phyloP scores from a whole-genome alignment of 1,140 invertebrate genomes.

The Bradynema listronoti region DNA sequence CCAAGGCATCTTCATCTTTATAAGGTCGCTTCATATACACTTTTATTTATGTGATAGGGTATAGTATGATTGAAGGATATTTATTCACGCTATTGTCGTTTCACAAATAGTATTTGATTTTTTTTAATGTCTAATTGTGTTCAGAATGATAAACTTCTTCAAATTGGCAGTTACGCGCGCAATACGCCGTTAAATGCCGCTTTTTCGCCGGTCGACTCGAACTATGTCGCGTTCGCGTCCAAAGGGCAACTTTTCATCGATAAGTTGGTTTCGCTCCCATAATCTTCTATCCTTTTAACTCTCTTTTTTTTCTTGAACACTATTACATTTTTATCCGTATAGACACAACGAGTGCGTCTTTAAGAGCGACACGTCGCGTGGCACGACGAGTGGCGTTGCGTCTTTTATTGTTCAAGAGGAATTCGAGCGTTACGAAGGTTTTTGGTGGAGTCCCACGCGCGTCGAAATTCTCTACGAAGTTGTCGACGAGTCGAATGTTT shows the following conservation, averaged over 20 bases:
- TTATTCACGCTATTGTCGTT: neutral
- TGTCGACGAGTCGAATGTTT: slow-evolving; percentile 34
- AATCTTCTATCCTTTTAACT: neutral
- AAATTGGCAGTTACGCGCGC: slow-evolving; percentile 28
- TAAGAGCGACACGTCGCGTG: slow-evolving; percentile 16
- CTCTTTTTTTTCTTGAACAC: neutral
- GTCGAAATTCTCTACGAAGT: slow-evolving; percentile 36
- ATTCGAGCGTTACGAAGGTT: slow-evolving; percentile 40
- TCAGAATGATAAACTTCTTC: slow-evolving; percentile 26
- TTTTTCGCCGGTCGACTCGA: slow-evolving; percentile 31
- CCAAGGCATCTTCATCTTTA: neutral
- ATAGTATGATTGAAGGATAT: neutral
- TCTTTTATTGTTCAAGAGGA: slow-evolving; percentile 44
- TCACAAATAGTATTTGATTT: neutral
- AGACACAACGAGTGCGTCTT: slow-evolving; percentile 27
- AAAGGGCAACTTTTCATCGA: slow-evolving; percentile 38
- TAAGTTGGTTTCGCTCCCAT: slow-evolving; percentile 15
- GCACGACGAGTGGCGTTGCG: slow-evolving; percentile 35
- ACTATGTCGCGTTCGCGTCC: slow-evolving; percentile 38
- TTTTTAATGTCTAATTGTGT: slow-evolving; percentile 20
- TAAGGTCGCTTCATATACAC: slow-evolving; percentile 7
- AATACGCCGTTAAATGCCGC: slow-evolving; percentile 23
- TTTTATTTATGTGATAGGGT: slow-evolving; percentile 18
- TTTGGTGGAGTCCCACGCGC: slow-evolving; percentile 41
- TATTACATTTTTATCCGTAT: neutral